Conservation (phyloP, 2,888 invertebrate species). For the Hydraecia micacea region DNA sequence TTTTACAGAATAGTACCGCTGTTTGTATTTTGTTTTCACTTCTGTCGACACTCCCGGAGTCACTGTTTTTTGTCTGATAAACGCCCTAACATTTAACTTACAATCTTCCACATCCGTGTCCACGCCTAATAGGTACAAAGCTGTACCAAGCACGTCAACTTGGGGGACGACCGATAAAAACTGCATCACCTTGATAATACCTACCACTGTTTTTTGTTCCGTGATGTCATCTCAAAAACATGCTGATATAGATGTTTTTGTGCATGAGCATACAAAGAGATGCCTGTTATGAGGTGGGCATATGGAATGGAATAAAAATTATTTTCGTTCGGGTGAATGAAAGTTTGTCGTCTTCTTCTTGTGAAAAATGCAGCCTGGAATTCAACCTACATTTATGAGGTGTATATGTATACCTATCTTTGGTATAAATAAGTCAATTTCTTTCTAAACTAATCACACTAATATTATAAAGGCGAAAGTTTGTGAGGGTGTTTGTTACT, state of each 20-base stretch:
- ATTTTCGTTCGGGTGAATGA: neutral
- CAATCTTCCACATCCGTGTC: conserved; percentile 25
- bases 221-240: conserved; percentile 51
- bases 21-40: too few relatives aligned
- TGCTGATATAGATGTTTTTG: conserved; percentile 16
- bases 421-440: neutral
- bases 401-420: neutral
- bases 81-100: neutral
- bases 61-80: neutral
- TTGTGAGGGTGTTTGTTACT: too few relatives aligned
- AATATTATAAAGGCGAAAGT: too few relatives aligned
- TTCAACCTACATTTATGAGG: neutral
- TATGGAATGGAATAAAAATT: neutral
- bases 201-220: conserved; percentile 34
- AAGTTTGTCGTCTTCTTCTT: neutral
- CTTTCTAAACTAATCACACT: too few relatives aligned
- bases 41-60: too few relatives aligned
- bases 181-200: conserved; percentile 59
- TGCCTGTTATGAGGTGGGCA: neutral
- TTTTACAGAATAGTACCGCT: too few relatives aligned
- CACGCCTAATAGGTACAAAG: neutral
- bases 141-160: conserved; percentile 9
- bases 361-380: neutral
- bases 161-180: conserved; percentile 49
- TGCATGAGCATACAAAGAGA: neutral